Conservation (phyloP, 2,113 vertebrate genomes). For the Salvelinus namaycush region DNA sequence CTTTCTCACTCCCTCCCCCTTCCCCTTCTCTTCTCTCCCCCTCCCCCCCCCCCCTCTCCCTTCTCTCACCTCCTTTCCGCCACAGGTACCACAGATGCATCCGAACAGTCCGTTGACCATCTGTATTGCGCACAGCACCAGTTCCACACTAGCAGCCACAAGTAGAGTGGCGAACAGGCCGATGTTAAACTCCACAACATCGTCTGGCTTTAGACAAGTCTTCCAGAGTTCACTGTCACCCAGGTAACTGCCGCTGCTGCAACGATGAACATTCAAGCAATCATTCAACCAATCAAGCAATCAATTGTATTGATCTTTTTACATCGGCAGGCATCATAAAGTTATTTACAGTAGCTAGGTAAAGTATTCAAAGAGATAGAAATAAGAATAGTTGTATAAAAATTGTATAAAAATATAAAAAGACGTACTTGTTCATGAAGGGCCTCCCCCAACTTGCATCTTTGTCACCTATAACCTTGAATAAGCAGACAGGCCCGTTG, state of each 20-base stretch:
- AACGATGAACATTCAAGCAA: neutral
- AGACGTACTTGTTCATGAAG: slow-evolving; percentile 48
- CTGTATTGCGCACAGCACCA: slow-evolving; percentile 62
- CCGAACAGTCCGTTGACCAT: slow-evolving; percentile 71
- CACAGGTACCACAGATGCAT: slow-evolving; percentile 72
- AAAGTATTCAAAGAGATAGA: too few species aligned
- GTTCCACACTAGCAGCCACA: slow-evolving; percentile 37
- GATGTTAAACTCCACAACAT: slow-evolving; percentile 69
- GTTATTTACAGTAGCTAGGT: too few species aligned
- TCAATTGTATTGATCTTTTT: too few species aligned
- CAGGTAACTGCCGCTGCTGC: slow-evolving; percentile 62
- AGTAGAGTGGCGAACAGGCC: slow-evolving; percentile 63
- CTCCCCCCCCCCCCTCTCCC: too few species aligned
- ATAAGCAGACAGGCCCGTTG: slow-evolving; percentile 60
- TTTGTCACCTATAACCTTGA: fast-evolving
- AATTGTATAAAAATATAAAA: too few species aligned
- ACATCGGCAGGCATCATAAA: too few species aligned
- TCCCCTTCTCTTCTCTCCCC: too few species aligned
- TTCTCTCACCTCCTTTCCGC: slow-evolving; percentile 50
- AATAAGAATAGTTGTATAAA: too few species aligned
- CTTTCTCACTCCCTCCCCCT: too few species aligned
- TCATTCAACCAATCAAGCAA: too few species aligned
- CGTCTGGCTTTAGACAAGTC: neutral
- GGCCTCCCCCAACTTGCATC: slow-evolving; percentile 35
- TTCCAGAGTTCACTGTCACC: slow-evolving; percentile 33